Conservation (phyloP, 2,888 invertebrate species). For the Flexamia atlantica region DNA sequence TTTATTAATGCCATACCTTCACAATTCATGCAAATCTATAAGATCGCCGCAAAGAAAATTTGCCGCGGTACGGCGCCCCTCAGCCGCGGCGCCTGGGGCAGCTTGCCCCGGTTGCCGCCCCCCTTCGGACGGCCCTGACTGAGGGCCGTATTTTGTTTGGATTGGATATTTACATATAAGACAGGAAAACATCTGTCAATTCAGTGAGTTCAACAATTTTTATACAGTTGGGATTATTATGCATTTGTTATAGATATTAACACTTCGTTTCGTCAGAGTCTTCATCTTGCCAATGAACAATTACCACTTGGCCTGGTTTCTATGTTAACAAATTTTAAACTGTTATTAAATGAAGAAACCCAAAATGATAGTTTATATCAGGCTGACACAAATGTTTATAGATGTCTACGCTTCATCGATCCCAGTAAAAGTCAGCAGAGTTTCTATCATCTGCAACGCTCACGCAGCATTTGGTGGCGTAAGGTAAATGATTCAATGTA, state of each 20-base stretch:
- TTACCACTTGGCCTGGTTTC: constrained; percentile 44
- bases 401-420: constrained; percentile 27
- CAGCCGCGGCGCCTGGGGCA: no score
- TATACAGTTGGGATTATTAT: neutral
- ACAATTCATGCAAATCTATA: no score
- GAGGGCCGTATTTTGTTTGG: no score
- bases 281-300: constrained; percentile 19
- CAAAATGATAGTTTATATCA: neutral
- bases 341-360: neutral
- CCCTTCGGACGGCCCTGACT: no score
- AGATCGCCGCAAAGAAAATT: no score
- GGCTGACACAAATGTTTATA: constrained; percentile 13
- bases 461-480: constrained; percentile 92
- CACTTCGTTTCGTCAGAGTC: neutral
- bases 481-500: constrained; percentile 76
- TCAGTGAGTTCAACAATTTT: no score
- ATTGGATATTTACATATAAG: no score
- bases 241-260: constrained; percentile 29
- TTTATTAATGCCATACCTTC: no score
- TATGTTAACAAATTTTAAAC: neutral
- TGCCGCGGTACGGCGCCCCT: no score
- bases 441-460: constrained; percentile 86
- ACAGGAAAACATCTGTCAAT: no score
- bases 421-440: constrained; percentile 75
- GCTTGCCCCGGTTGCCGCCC: no score